Conservation (phyloP, 2,888 invertebrate genomes). For the Seira sanloemensis region DNA sequence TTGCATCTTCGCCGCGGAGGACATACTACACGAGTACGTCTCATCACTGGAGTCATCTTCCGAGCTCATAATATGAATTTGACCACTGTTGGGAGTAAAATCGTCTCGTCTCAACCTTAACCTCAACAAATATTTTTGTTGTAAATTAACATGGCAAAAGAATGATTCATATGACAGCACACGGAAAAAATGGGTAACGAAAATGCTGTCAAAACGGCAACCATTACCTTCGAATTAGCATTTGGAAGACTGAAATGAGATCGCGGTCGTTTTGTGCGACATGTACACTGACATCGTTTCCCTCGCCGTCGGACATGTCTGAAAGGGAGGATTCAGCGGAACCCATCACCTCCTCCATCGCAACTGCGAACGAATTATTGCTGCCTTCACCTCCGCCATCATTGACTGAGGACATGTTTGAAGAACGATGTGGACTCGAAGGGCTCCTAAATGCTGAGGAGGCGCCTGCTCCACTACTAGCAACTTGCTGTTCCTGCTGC, state of each 20-base stretch:
- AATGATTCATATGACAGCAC: too few species aligned
- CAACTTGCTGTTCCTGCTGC: too few species aligned
- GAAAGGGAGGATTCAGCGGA: too few species aligned
- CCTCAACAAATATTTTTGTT: constrained; percentile 36
- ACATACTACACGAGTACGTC: constrained; percentile 34
- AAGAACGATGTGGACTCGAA: too few species aligned
- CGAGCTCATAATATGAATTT: constrained; percentile 71
- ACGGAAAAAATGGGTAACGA: neutral
- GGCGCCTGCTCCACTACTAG: too few species aligned
- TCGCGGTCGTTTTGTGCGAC: constrained; percentile 62
- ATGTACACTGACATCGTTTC: constrained; percentile 22
- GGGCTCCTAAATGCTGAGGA: too few species aligned
- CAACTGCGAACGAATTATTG: too few species aligned
- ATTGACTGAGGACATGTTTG: too few species aligned
- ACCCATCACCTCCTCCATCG: too few species aligned
- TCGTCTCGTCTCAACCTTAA: constrained; percentile 54
- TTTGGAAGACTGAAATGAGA: constrained; percentile 70
- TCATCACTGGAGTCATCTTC: constrained; percentile 69
- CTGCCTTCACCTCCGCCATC: too few species aligned
- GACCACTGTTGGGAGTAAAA: constrained; percentile 67
- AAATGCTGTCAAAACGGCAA: neutral
- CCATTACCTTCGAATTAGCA: constrained; percentile 65
- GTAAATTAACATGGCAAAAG: constrained; percentile 29
- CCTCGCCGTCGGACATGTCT: constrained; percentile 24
- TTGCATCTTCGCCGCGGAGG: constrained; percentile 43